Conservation (phyloP, 1,140 invertebrate species). For the Cydia amplana region DNA sequence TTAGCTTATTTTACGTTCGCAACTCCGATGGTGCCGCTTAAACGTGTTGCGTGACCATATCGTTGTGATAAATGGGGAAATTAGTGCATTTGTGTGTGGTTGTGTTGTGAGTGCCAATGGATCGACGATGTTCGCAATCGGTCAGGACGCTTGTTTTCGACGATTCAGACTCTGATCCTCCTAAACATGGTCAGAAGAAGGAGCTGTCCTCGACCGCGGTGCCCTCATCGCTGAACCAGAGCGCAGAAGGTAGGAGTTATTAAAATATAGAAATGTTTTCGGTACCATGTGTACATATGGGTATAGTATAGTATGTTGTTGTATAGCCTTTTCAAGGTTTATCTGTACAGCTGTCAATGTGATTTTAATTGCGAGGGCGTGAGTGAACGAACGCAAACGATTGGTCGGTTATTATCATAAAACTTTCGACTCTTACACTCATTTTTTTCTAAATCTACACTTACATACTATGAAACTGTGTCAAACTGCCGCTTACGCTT, state of each 20-base stretch:
- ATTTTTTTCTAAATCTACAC: slow-evolving; percentile 33
- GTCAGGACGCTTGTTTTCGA: slow-evolving; percentile 77
- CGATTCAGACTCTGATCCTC: slow-evolving; percentile 71
- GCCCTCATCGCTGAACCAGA: slow-evolving; percentile 67
- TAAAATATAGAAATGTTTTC: slow-evolving; percentile 49
- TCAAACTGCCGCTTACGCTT: slow-evolving; percentile 20
- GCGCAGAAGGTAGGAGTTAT: slow-evolving; percentile 66
- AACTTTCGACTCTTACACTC: slow-evolving; percentile 35
- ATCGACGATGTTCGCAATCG: slow-evolving; percentile 77
- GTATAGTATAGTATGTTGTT: slow-evolving; percentile 40
- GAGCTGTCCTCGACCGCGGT: slow-evolving; percentile 60
- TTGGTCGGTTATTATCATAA: slow-evolving; percentile 36
- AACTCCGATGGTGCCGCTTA: slow-evolving; percentile 24
- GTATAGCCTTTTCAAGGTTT: slow-evolving; percentile 66
- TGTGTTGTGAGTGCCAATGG: slow-evolving; percentile 71
- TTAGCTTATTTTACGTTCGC: background rate
- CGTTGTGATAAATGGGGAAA: slow-evolving; percentile 68
- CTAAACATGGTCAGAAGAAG: slow-evolving; percentile 69
- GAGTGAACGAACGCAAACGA: slow-evolving; percentile 45
- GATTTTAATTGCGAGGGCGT: slow-evolving; percentile 51
- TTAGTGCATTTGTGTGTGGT: slow-evolving; percentile 64
- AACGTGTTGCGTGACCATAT: slow-evolving; percentile 32
- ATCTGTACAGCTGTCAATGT: slow-evolving; percentile 54
- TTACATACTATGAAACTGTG: slow-evolving; percentile 8
- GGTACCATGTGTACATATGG: slow-evolving; percentile 37